Conservation (phyloP, 2,113 vertebrate genomes). For the Engystomops pustulosus region DNA sequence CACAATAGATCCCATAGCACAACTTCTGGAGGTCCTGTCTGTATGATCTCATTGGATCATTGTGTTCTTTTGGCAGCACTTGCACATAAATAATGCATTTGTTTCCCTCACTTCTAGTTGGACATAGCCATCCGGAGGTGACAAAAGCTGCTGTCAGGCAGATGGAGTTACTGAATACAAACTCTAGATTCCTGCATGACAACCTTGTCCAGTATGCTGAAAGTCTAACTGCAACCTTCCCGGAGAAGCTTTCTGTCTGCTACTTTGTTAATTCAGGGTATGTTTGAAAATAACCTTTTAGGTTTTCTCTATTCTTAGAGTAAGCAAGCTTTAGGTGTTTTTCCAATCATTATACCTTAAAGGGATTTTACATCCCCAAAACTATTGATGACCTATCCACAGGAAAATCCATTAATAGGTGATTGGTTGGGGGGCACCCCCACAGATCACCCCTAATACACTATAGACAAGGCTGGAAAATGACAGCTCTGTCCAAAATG, state of each 20-base stretch:
- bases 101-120: constrained; percentile 76
- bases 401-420: too few species aligned
- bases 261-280: constrained; percentile 99
- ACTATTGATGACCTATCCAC: too few species aligned
- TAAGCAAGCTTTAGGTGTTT: too few species aligned
- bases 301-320: background rate
- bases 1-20: constrained; percentile 22
- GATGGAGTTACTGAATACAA: constrained; percentile 96
- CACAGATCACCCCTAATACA: too few species aligned
- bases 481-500: too few species aligned
- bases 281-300: constrained; percentile 51
- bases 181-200: constrained; percentile 94
- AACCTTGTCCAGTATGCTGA: constrained; percentile 90
- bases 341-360: too few species aligned
- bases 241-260: constrained; percentile 87
- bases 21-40: background rate
- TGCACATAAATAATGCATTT: constrained; percentile 39
- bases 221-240: constrained; percentile 85
- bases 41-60: constrained; percentile 40
- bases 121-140: constrained; percentile 93
- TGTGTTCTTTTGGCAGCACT: constrained; percentile 30
- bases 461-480: too few species aligned
- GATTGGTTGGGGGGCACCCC: too few species aligned
- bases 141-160: constrained; percentile 85
- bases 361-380: too few species aligned